Percentiles rank a stretch among this genome's conserved stretches.
Conservation (phyloP, 2,113 vertebrate species). For the Glaucidium brasilianum region DNA sequence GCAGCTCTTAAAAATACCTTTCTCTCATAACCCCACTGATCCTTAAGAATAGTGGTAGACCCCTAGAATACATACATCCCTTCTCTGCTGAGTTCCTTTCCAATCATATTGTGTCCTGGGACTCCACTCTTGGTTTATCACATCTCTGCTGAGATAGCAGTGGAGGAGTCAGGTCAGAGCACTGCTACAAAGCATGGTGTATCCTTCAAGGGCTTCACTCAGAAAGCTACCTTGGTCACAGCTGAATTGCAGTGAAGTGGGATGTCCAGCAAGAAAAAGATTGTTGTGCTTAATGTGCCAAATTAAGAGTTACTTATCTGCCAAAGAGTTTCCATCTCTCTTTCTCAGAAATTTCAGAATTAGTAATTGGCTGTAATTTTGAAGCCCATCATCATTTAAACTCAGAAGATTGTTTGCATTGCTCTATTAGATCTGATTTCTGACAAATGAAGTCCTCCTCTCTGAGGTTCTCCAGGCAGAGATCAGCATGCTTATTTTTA, state of each 20-base stretch:
- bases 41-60: background rate
- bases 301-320: background rate
- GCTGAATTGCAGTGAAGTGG: background rate
- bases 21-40: background rate
- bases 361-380: background rate
- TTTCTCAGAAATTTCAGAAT: background rate
- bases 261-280: background rate
- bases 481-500: background rate
- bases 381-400: background rate
- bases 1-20: background rate
- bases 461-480: background rate
- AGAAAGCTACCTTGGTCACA: background rate
- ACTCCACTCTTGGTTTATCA: background rate
- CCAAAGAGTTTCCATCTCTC: background rate
- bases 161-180: background rate
- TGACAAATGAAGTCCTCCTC: background rate
- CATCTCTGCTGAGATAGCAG: background rate
- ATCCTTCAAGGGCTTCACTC: background rate
- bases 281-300: background rate
- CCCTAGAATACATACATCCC: background rate
- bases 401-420: background rate
- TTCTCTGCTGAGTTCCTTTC: background rate
- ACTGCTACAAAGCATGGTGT: background rate
- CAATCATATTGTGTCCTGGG: rapidly evolving
- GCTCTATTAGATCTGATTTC: background rate